Conservation (phyloP, 2,888 invertebrate species). For the Strigamia transsilvanica region DNA sequence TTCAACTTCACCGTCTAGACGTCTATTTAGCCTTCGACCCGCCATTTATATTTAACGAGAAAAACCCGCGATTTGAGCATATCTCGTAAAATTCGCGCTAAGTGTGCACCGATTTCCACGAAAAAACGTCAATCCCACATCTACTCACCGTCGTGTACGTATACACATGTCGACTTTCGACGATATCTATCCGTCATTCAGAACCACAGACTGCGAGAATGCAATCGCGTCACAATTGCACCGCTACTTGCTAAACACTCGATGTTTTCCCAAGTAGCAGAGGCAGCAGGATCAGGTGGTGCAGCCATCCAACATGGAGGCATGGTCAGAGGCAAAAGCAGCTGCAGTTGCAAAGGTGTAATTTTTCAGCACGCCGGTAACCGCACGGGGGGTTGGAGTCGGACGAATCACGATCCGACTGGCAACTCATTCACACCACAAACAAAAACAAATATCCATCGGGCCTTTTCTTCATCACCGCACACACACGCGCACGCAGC, state of each 20-base stretch:
- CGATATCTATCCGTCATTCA: background rate
- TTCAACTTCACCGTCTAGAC: background rate
- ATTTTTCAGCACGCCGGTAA: background rate
- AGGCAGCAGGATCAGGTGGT: background rate
- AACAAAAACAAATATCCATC: constrained; percentile 8
- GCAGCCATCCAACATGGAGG: constrained; percentile 8
- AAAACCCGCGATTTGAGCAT: too few relatives aligned
- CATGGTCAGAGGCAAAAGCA: constrained; percentile 2
- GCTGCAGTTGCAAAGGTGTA: background rate
- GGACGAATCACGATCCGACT: constrained; percentile 1
- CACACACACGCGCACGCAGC: background rate
- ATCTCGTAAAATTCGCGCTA: too few relatives aligned
- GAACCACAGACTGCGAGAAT: background rate
- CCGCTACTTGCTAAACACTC: constrained; percentile 1
- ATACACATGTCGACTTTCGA: background rate
- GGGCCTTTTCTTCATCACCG: constrained; percentile 8
- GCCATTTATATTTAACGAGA: background rate
- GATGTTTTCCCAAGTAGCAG: background rate
- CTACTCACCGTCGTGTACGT: background rate
- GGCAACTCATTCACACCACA: background rate
- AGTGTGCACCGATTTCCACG: background rate
- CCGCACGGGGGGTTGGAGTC: background rate
- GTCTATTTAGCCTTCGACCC: background rate
- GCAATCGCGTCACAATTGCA: background rate
- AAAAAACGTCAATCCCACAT: background rate